Percentiles rank a stretch among this genome's conserved stretches.
These are phyloP conservation scores for Podocnemis expansa DNA, from an alignment of 2,113 vertebrate species.

Conservation along the genomic window DNA sequence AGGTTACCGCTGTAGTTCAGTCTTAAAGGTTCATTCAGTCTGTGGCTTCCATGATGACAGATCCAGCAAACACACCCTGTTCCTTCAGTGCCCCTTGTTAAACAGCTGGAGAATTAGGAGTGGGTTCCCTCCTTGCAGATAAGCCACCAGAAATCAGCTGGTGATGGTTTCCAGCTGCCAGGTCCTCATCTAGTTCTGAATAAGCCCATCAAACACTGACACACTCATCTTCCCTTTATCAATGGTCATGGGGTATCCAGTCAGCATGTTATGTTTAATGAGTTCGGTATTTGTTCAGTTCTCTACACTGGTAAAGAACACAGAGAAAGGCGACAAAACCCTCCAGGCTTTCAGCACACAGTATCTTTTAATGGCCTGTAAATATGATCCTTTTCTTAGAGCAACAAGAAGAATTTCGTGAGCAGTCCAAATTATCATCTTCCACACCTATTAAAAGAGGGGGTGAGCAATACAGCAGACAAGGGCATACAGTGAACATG, in stretches of 20 bases:
- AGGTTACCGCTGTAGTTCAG: not conserved
- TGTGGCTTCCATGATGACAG: not conserved
- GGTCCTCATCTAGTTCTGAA: not conserved
- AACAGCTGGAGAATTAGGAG: not conserved
- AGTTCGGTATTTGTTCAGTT: not conserved
- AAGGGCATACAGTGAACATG: not conserved
- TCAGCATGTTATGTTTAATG: not conserved
- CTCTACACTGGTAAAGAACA: not conserved
- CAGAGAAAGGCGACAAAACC: not conserved
- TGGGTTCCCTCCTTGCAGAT: not conserved
- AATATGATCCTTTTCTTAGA: not conserved
- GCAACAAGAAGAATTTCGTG: not conserved
- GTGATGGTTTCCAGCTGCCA: not conserved
- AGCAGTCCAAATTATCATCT: not conserved
- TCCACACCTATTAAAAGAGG: not conserved
- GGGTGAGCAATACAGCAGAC: not conserved
- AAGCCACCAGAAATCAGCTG: not conserved
- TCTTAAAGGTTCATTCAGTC: not conserved
- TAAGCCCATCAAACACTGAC: not conserved
- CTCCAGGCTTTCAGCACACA: not conserved
- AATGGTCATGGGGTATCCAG: not conserved
- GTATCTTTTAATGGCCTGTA: too few species aligned
- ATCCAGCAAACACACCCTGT: not conserved
- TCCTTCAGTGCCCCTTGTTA: not conserved
- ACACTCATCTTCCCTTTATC: not conserved